Evolutionary conservation across 2,888 invertebrate species (phyloP).

Genomic region (Sisyra nigra): DNA sequence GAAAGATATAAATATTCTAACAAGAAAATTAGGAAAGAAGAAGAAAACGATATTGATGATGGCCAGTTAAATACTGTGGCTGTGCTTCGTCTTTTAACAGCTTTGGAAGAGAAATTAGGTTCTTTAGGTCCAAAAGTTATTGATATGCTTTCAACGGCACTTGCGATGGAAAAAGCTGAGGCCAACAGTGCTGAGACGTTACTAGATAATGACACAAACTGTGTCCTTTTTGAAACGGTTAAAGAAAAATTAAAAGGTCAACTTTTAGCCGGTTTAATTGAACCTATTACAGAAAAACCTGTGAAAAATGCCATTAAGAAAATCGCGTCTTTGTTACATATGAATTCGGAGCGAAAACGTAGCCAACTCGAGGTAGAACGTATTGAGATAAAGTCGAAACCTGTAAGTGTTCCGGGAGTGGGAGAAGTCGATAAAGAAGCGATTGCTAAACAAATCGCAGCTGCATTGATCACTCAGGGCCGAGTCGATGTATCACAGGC

Average conservation of each 20-base stretch:
- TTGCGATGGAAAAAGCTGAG: slow-evolving; percentile 58
- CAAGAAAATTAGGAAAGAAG: slow-evolving; percentile 18
- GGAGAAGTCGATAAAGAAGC: slow-evolving; percentile 63
- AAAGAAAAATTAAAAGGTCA: slow-evolving; percentile 75
- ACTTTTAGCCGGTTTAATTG: slow-evolving; percentile 49
- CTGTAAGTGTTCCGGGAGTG: slow-evolving; percentile 48
- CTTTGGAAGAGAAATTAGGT: slow-evolving; percentile 70
- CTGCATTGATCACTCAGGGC: slow-evolving; percentile 61
- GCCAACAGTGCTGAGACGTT: slow-evolving; percentile 62
- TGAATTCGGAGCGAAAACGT: slow-evolving; percentile 35
- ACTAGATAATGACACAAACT: slow-evolving; percentile 51
- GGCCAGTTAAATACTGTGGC: slow-evolving; percentile 40
- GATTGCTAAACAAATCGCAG: slow-evolving; percentile 68
- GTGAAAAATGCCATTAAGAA: slow-evolving; percentile 60
- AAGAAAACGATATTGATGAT: slow-evolving; percentile 25
- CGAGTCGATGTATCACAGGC: slow-evolving; percentile 64
- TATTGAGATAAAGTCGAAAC: slow-evolving; percentile 24
- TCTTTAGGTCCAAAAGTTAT: slow-evolving; percentile 68
- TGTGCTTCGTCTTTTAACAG: slow-evolving; percentile 58
- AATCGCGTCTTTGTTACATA: slow-evolving; percentile 56
- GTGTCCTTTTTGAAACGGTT: slow-evolving; percentile 66
- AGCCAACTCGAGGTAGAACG: slow-evolving; percentile 19
- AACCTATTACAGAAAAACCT: slow-evolving; percentile 43
- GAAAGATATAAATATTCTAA: too few species aligned
- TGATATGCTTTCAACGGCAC: slow-evolving; percentile 56